Conservation (phyloP, 2,888 invertebrate species). For the Erpobdella octoculata region DNA sequence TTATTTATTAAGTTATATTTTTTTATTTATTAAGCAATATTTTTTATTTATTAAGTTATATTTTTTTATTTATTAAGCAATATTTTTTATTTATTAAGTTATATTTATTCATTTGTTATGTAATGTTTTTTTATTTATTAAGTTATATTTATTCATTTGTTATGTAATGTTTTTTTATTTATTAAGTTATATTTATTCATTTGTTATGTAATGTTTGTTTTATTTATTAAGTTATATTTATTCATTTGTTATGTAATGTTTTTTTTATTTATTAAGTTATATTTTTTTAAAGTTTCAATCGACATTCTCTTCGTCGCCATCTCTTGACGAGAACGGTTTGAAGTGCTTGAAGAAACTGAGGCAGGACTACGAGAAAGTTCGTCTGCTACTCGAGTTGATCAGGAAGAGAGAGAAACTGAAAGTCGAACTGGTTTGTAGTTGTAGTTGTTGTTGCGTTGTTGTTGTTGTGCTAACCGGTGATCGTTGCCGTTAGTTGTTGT, state of each 20-base stretch:
- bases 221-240: neutral
- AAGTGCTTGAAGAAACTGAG: conserved; percentile 57
- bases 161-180: neutral
- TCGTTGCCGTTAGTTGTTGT: too few species aligned
- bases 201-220: neutral
- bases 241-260: neutral
- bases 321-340: conserved; percentile 9
- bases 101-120: too few species aligned
- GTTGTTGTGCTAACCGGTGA: too few species aligned
- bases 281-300: neutral
- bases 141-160: too few species aligned
- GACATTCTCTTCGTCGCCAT: neutral
- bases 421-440: conserved; percentile 59
- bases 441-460: too few species aligned
- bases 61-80: too few species aligned
- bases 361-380: conserved; percentile 84
- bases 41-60: too few species aligned
- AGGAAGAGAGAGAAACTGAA: conserved; percentile 91
- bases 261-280: neutral
- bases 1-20: too few species aligned
- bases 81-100: too few species aligned
- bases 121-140: too few species aligned
- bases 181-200: too few species aligned
- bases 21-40: too few species aligned
- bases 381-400: conserved; percentile 83